A percentile compares a stretch with the other conserved stretches of the same genome.
Evolutionary conservation across 2,113 vertebrate species (phyloP).

Genomic region (Tamias sibiricus): DNA sequence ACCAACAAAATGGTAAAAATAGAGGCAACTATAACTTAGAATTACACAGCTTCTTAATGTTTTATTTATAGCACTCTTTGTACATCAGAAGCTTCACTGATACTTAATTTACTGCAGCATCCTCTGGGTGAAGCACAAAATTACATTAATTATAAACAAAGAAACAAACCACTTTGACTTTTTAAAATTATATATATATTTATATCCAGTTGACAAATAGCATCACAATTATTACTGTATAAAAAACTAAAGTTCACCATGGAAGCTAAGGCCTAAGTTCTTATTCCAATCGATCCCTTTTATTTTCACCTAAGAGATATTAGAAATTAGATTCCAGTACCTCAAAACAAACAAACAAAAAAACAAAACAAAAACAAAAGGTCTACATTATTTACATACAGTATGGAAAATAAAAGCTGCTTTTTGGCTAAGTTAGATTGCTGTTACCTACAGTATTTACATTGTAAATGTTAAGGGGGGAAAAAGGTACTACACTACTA

Average conservation of each 20-base stretch:
- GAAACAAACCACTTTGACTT: conserved; percentile 84
- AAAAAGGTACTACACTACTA: conserved; percentile 72
- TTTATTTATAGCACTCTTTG: conserved; percentile 88
- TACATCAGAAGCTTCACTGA: conserved; percentile 88
- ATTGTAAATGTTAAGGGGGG: conserved; percentile 74
- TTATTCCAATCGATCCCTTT: conserved; percentile 78
- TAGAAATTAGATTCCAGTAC: conserved; percentile 85
- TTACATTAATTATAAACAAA: conserved; percentile 88
- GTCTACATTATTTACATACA: conserved; percentile 79
- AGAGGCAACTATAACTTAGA: conserved; percentile 86
- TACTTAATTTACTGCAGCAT: conserved; percentile 88
- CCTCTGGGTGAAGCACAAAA: conserved; percentile 87
- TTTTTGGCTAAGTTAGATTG: conserved; percentile 82
- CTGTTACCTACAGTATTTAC: conserved; percentile 84
- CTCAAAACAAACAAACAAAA: conserved; percentile 73
- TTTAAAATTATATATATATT: conserved; percentile 77
- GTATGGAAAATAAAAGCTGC: conserved; percentile 80
- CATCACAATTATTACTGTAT: conserved; percentile 86
- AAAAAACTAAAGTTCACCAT: conserved; percentile 84
- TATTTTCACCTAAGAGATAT: conserved; percentile 81
- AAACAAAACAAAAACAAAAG: background rate
- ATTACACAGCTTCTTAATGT: conserved; percentile 87
- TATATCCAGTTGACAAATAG: conserved; percentile 86
- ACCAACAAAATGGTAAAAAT: conserved; percentile 84
- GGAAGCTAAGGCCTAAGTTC: conserved; percentile 82